Percentiles rank a stretch among this genome's conserved stretches.
Evolutionary conservation across 2,797 vertebrate genomes (phyloP).

Genomic region (Lates japonicus): DNA sequence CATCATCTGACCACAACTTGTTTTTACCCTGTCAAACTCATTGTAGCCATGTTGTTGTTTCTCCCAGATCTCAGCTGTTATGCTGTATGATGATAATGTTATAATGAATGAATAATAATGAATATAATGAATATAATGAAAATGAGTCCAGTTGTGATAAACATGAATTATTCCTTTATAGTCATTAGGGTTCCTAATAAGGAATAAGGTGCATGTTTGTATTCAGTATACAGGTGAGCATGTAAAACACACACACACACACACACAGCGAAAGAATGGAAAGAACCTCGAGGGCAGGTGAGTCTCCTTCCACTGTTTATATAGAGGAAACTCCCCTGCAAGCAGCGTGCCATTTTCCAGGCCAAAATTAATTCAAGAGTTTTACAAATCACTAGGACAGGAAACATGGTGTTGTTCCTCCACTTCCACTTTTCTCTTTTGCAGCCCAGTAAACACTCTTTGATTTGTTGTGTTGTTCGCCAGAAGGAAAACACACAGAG

Average conservation of each 20-base stretch:
- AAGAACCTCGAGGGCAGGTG: conserved; percentile 74
- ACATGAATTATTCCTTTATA: neutral
- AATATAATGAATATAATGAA: neutral
- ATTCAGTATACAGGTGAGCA: too few species aligned
- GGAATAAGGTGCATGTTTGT: conserved; percentile 23
- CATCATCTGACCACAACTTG: neutral
- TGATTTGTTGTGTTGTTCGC: conserved; percentile 61
- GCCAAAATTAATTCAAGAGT: conserved; percentile 80
- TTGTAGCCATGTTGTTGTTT: neutral
- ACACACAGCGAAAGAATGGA: conserved; percentile 79
- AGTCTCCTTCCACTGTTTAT: conserved; percentile 89
- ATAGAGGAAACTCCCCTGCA: conserved; percentile 85
- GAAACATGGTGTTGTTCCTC: conserved; percentile 86
- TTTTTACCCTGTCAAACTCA: neutral
- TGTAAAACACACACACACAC: conserved; percentile 24
- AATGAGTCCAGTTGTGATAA: neutral
- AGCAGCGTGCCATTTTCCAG: conserved; percentile 86
- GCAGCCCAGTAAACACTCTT: conserved; percentile 68
- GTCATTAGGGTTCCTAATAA: neutral
- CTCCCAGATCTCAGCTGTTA: neutral
- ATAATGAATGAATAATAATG: neutral
- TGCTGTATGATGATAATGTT: neutral
- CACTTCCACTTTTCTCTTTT: conserved; percentile 78
- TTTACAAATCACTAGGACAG: conserved; percentile 86
- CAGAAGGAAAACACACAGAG: conserved; percentile 54